Evolutionary conservation across 1,140 invertebrate species (phyloP).

Genomic region (Drosophila persimilis): DNA sequence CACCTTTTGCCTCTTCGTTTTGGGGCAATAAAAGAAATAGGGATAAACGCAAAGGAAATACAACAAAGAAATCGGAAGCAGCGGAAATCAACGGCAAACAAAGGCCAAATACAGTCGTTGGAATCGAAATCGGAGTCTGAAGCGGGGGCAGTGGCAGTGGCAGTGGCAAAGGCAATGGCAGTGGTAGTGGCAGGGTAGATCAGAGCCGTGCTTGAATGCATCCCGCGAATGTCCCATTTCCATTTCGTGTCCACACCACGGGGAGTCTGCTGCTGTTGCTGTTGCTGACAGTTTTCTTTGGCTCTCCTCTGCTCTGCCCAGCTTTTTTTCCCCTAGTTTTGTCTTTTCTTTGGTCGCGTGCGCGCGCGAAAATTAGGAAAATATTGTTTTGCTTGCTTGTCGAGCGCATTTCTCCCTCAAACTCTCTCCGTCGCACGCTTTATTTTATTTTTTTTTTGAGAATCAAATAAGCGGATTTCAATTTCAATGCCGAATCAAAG

Average conservation of each 20-base stretch:
- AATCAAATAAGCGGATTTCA: slow-evolving; percentile 63
- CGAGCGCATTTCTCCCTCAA: not conserved
- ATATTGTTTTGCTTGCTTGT: slow-evolving; percentile 72
- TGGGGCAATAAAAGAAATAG: slow-evolving; percentile 31
- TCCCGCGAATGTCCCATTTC: slow-evolving; percentile 31
- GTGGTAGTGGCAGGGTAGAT: not conserved
- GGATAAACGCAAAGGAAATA: slow-evolving; percentile 49
- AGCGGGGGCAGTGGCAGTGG: too few relatives aligned
- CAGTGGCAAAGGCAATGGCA: not conserved
- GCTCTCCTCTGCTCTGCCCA: slow-evolving; percentile 8
- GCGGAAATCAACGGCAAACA: slow-evolving; percentile 76
- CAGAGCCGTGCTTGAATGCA: slow-evolving; percentile 13
- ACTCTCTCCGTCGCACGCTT: slow-evolving; percentile 15
- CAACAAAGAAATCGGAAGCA: slow-evolving; percentile 77
- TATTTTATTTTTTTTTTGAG: slow-evolving; percentile 44
- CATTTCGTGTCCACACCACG: slow-evolving; percentile 25
- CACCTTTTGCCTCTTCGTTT: slow-evolving; percentile 37
- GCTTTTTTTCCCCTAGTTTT: slow-evolving; percentile 35
- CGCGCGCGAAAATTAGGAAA: slow-evolving; percentile 76
- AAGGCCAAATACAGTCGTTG: slow-evolving; percentile 49
- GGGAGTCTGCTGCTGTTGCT: slow-evolving; percentile 49
- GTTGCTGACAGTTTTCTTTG: slow-evolving; percentile 76
- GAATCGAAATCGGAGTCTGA: not conserved
- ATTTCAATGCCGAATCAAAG: slow-evolving; percentile 70
- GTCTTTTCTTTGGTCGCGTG: slow-evolving; percentile 67